Evolutionary conservation across 2,888 invertebrate species (phyloP), one percentile per base, ranked within the genome.

Genomic region (Deilephila porcellus): DNA sequence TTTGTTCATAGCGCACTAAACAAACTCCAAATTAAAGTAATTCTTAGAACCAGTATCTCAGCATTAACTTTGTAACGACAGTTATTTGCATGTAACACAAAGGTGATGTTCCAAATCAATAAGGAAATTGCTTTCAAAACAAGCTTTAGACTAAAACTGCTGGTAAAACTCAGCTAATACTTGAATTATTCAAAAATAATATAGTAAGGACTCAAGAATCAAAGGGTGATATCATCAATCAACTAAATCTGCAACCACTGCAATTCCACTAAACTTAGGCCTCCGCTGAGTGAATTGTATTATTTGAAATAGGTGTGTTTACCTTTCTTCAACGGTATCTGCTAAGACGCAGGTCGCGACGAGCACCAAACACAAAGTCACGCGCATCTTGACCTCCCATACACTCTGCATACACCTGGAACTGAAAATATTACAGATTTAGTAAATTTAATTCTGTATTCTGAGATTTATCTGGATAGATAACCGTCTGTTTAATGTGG

Each of bases 321-420:
- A 73, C 73, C 71, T 73, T 32, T 73, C 71, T 63, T 71, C 67
- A 63, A 45, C 53, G 59, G 37, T 56, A 52, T 74, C 87, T 74
- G 91, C 93, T 59, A 85, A 77, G 52, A 80, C 89, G 77, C 83
- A 86, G 77, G 84, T 81, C 56, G 82, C 85, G 73, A 81, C 79
- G 72, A 91, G 80, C 75, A 94, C 82, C 76, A 93, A 76, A 83
- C 83, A 89, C 63, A 90, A 78, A 71, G 81, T 74, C 74, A 82
- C 82, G 70, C 87, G 86, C 93, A 93, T 93, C 81, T 82, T 90
- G 83, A 77, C 75, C 86, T 77, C 83, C 85, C 86, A 87, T 89
- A 81, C 83, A 90, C 82, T 81, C 81, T 76, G 75, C 76, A 76
- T 79, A 60, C 80, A 83, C 86, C 93, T 93, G 91, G 76, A 93